Evolutionary conservation across 2,888 invertebrate genomes (phyloP).

Genomic region (Meiosimyza platycephala): DNA sequence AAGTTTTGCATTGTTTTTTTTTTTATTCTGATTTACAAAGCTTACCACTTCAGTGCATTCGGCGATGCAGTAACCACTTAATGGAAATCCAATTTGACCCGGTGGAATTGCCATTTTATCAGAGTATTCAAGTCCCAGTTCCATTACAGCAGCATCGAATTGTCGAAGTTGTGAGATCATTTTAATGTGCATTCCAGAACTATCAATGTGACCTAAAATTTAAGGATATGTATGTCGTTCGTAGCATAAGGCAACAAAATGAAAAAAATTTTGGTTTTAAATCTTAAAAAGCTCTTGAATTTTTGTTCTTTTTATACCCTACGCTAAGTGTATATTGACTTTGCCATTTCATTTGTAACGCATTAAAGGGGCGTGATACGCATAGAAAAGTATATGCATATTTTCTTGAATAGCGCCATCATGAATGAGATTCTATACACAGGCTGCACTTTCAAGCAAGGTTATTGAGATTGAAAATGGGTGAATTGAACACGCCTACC

Average conservation of each 20-base stretch:
- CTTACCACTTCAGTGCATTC: constrained; percentile 91
- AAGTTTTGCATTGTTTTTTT: neutral
- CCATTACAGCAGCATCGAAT: constrained; percentile 95
- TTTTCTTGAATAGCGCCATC: too few species aligned
- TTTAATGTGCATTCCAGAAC: constrained; percentile 87
- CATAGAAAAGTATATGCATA: too few species aligned
- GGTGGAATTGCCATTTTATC: constrained; percentile 99
- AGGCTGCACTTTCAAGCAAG: too few species aligned
- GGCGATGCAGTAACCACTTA: constrained; percentile 91
- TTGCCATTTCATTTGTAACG: too few species aligned
- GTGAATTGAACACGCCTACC: too few species aligned
- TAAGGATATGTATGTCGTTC: constrained; percentile 16
- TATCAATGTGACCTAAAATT: constrained; percentile 81
- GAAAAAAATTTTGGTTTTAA: too few species aligned
- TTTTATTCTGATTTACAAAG: neutral
- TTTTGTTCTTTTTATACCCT: too few species aligned
- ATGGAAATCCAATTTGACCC: constrained; percentile 77
- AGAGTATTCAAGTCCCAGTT: constrained; percentile 95
- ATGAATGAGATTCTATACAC: too few species aligned
- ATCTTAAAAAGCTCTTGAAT: too few species aligned
- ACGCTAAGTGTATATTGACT: too few species aligned
- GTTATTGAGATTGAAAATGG: too few species aligned
- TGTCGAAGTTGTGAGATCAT: constrained; percentile 80
- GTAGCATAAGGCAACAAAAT: neutral
- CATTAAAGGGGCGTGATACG: too few species aligned